Evolutionary conservation across 1,140 invertebrate genomes (phyloP).

Genomic region (Diuraphis noxia): DNA sequence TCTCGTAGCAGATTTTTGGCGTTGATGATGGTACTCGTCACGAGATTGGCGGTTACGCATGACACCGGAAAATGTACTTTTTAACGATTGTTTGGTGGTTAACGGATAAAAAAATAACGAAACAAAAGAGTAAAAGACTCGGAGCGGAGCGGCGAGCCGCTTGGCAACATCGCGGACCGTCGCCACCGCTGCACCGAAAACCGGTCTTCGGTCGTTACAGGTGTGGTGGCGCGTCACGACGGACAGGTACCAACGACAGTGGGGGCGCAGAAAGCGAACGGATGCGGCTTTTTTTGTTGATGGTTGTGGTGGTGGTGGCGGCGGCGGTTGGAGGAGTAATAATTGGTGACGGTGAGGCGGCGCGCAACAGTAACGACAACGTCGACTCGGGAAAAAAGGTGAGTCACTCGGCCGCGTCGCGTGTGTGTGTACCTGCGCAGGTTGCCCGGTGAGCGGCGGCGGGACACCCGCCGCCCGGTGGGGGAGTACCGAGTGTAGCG

Average conservation of each 20-base stretch:
- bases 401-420: neutral
- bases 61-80: neutral
- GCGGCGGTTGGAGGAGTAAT: neutral
- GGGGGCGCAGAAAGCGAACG: neutral
- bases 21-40: neutral
- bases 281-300: too few species aligned
- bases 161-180: slow-evolving; percentile 31
- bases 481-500: neutral
- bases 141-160: neutral
- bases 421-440: slow-evolving; percentile 7
- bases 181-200: neutral
- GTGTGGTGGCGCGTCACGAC: neutral
- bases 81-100: neutral
- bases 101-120: neutral
- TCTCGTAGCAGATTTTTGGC: neutral
- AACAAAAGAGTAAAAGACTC: neutral
- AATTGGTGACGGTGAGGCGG: neutral
- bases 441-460: neutral
- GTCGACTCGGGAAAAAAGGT: slow-evolving; percentile 11
- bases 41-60: neutral
- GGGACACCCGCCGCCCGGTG: neutral
- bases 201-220: slow-evolving; percentile 1
- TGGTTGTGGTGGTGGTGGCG: neutral
- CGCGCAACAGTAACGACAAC: slow-evolving; percentile 8
- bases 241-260: neutral